Base-by-base conservation (phyloP, 2,113 vertebrate genomes). In the Psilopogon haemacephalus region DNA sequence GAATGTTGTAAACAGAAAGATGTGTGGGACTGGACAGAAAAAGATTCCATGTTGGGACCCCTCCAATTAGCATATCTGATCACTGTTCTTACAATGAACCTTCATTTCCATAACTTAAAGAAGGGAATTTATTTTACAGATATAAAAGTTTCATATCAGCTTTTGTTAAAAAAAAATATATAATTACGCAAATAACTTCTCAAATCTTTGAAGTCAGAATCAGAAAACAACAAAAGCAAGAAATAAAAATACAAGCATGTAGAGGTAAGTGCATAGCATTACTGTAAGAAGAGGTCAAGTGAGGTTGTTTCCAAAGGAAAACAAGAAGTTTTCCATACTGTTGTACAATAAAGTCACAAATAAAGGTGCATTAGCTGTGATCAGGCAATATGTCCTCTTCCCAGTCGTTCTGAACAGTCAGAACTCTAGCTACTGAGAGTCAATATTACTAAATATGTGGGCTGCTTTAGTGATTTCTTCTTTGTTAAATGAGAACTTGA, bases 31-130 rank as follows among this genome's bases (percentile, higher is more conserved):
- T 33, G 19, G 15, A 21, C 11, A 75, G 54, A 62, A 44, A 77
- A 68, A 48, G 15, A 6, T 30, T 5, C 28, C 4, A 16, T 12
- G 3, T 10, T 73, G 44, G 12, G 12, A n/a, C 6, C 4, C 20
- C 77, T 78, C 12, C 35, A 68, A 8, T 10, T 33, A 16, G 11
- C 63, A 6, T 9, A 90, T 44, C 18, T 59, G 16, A 70, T 50
- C 52, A 44, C 15, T 35, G 11, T 28, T 86, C 23, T 84, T 46
- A 56, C 2, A 73, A 35, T 0, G 0, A 7, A 64, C 4, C 21
- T 71, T 72, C 4, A 72, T 12, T 80, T 64, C 52, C 9, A 2
- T 11, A 59, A 33, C 4, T 72, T 26, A 9, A 15, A 72, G 75
- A 64, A n/a, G 7, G 1, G 6, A 82, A 62, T 11, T 37, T 83